These are phyloP conservation scores for Trissoscelio sp. DNA, from an alignment of 2,888 invertebrate species.

Conservation along the genomic window DNA sequence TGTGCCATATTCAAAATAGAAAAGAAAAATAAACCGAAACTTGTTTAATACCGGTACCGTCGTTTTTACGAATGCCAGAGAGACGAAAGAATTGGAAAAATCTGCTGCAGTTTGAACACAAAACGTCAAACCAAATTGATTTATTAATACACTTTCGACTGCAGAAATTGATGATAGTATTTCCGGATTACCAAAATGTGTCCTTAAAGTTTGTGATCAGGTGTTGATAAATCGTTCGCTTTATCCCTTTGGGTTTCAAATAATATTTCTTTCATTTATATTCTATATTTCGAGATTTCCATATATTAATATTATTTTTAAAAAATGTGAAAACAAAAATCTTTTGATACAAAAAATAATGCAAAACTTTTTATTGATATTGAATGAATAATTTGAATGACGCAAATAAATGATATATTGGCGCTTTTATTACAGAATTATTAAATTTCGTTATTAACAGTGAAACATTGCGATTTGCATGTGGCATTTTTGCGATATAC, in stretches of 20 bases:
- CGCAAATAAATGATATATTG: slow-evolving; percentile 5
- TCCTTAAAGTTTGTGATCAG: not conserved
- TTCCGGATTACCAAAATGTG: not conserved
- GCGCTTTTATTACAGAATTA: not conserved
- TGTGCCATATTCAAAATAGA: slow-evolving; percentile 45
- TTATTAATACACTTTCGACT: not conserved
- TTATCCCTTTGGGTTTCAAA: too few species aligned
- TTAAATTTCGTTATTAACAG: slow-evolving; percentile 12
- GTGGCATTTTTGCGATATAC: slow-evolving; percentile 12
- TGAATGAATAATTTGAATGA: slow-evolving; percentile 6
- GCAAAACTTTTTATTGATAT: too few species aligned
- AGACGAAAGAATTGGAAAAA: not conserved
- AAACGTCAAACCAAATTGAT: not conserved
- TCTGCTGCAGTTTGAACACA: not conserved
- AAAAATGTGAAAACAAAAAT: too few species aligned
- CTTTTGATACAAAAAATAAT: too few species aligned
- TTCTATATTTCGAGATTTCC: too few species aligned
- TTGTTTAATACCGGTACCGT: not conserved
- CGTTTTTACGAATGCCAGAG: not conserved
- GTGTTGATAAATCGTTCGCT: too few species aligned
- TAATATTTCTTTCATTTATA: too few species aligned
- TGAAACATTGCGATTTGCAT: slow-evolving; percentile 9
- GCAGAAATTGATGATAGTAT: not conserved
- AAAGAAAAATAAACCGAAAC: slow-evolving; percentile 23
- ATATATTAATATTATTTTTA: too few species aligned